phyloP scores from a whole-genome alignment of 2,888 invertebrate genomes.

The Anorthoa munda region DNA sequence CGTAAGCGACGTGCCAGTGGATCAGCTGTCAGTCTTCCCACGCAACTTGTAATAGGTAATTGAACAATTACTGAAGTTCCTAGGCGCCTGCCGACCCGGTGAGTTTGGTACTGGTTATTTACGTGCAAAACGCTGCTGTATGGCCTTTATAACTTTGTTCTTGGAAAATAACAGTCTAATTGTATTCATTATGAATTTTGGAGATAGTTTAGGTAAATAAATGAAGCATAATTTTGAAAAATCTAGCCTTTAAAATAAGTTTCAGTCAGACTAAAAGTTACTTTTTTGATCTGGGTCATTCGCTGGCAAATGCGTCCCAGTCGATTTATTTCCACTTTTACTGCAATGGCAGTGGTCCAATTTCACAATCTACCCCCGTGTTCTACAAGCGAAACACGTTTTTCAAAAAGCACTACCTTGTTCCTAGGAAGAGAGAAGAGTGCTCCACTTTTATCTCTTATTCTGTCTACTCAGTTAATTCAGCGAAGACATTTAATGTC shows the following conservation, averaged over 20 bases:
- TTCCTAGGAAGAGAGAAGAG: constrained; percentile 69
- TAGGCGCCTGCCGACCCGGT: constrained; percentile 37
- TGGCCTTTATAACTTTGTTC: neutral
- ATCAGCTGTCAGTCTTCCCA: constrained; percentile 65
- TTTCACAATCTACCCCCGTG: constrained; percentile 84
- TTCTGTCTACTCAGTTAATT: constrained; percentile 68
- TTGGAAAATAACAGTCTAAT: neutral
- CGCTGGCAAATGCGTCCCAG: constrained; percentile 82
- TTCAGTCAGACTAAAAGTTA: constrained; percentile 69
- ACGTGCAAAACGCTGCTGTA: constrained; percentile 46
- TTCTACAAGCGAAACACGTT: constrained; percentile 85
- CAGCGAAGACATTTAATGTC: constrained; percentile 54
- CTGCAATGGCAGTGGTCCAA: constrained; percentile 89
- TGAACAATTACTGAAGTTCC: constrained; percentile 54
- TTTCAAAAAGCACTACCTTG: constrained; percentile 81
- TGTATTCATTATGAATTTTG: neutral
- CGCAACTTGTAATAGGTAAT: constrained; percentile 64
- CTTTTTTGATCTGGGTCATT: constrained; percentile 86
- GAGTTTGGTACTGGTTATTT: constrained; percentile 34
- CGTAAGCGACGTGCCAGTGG: constrained; percentile 5
- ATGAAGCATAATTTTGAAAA: neutral
- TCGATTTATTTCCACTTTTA: constrained; percentile 90
- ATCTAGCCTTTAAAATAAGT: constrained; percentile 41
- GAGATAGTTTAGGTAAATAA: neutral
- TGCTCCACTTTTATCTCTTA: constrained; percentile 70